Base-by-base conservation (phyloP, 2,797 vertebrate genomes). In the Diglossa cyanea region DNA sequence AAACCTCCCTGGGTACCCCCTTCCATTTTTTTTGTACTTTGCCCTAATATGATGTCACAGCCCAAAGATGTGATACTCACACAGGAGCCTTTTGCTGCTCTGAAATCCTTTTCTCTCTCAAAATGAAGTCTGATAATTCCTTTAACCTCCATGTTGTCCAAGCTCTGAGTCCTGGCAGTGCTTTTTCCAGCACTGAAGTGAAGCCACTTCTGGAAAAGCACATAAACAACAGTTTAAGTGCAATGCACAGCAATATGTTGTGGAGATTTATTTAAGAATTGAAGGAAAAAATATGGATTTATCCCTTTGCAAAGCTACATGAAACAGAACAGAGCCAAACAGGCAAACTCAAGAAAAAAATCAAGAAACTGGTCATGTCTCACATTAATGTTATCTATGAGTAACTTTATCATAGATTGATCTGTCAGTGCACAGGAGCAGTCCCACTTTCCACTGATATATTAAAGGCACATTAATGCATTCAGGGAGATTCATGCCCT, bases 401-500 rank as follows among this genome's bases (percentile, higher is more conserved):
- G 71, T 62, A 72, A 72, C 73, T 78, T 88, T 39, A 33, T 47
- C 66, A 6, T 24, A 48, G 84, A 76, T 44, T 70, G 66, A 80
- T 68, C 61, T 93, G 86, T 58, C 86, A 85, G 74, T 1, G 63
- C 44, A 14, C 54, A 68, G 92, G 80, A 84, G 8, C 72, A 88
- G 57, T 13, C 83, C 42, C 61, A 40, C 68, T 44, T 94, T 44
- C 39, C 67, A 8, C 9, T 77, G 53, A 61, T 35, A 0, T 50
- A 86, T 80, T 74, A 74, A 86, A 87, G 74, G 75, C 78, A 30
- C n/a, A 13, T 42, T 35, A 60, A 81, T 72, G 72, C 76, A 75
- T 65, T 86, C 86, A 60, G 67, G 33, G 77, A 90, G 74, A 92
- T 94, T 88, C 77, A 40, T 90, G 83, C 70, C 86, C 83, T 33